Evolutionary conservation across 92 coral and sea anemone genomes (phyloP), one percentile per base, ranked within the genome.

Genomic region (Umimayanthus chanpuru): DNA sequence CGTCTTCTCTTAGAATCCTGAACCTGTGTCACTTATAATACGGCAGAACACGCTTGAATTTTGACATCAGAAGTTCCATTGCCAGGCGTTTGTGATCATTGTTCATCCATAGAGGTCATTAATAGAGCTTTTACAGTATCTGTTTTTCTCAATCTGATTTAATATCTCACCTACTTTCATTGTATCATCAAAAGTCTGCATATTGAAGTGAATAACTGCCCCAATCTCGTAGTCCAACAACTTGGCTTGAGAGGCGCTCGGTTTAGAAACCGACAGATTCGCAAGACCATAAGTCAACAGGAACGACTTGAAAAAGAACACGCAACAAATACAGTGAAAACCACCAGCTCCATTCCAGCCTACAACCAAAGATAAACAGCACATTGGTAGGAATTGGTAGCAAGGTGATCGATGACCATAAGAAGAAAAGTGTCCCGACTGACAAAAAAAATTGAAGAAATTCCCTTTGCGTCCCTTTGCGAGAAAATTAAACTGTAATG

Each of bases 141-240:
- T 47, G 8, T 10, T 47, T 47, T 47, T 47, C 53, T 47, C 53
- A 14, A 47, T 6, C 2, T 47, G 66, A 56, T 56, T 56, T 39
- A 67, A 0, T 3, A 41, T 67, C 94, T 23, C 91, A 94, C 98
- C 98, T 68, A 88, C 86, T 67, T 79, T 90, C 96, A 91, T 93
- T 25, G 68, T 75, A 29, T 86, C 86, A 39, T 85, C 77, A 86
- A 93, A 94, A 20, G 98, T 94, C 85, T 94, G 94, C 98, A 94
- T 94, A 73, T 93, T 92, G 89, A 94, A 94, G 92, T 94, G 98
- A 73, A 94, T 94, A 23, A 90, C 80, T 18, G 98, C 98, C 50
- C 98, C 98, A 8, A 94, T 91, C 43, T 94, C 98, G 53, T 87
- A 90, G 64, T 94, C 96, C 88, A 94, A 61, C 94, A 95, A 89